Percentiles rank a stretch among this genome's conserved stretches.
phyloP scores from a whole-genome alignment of 2,113 vertebrate species.

The Psilopogon haemacephalus region DNA sequence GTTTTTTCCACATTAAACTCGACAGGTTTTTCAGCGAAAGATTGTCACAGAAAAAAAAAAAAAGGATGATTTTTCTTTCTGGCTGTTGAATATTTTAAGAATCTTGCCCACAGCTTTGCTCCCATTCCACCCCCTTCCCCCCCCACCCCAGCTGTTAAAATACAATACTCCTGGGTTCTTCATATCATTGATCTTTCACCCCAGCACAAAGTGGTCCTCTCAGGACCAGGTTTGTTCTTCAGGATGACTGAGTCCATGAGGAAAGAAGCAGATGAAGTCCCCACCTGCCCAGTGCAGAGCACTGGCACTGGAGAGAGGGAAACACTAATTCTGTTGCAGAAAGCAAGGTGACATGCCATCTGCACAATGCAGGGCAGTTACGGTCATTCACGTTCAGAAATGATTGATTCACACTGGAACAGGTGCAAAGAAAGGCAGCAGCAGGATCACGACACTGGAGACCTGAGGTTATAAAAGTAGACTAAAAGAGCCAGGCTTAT shows the following conservation, averaged over 20 bases:
- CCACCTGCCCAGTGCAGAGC: neutral
- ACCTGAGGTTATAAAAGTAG: slow-evolving; percentile 58
- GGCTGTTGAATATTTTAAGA: neutral
- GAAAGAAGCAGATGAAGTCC: neutral
- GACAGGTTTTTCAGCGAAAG: neutral
- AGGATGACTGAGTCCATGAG: neutral
- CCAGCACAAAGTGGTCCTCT: fast-evolving
- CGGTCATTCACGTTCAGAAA: slow-evolving; percentile 45
- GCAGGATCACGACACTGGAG: slow-evolving; percentile 36
- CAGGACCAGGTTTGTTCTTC: neutral
- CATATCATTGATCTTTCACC: neutral
- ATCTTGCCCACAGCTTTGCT: neutral
- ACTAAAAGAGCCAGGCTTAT: slow-evolving; percentile 53
- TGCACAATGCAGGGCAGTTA: slow-evolving; percentile 39
- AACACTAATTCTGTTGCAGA: slow-evolving; percentile 38
- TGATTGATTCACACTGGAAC: slow-evolving; percentile 63
- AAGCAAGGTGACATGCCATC: slow-evolving; percentile 33
- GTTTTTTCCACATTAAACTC: neutral
- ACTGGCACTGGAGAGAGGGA: neutral
- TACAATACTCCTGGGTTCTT: neutral
- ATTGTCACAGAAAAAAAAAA: neutral
- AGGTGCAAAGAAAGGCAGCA: slow-evolving; percentile 61
- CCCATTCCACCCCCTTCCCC: too few relatives aligned
- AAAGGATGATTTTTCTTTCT: neutral
- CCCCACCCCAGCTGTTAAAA: neutral